Evolutionary conservation across 2,797 vertebrate species (phyloP).

Genomic region (Platalea minor): DNA sequence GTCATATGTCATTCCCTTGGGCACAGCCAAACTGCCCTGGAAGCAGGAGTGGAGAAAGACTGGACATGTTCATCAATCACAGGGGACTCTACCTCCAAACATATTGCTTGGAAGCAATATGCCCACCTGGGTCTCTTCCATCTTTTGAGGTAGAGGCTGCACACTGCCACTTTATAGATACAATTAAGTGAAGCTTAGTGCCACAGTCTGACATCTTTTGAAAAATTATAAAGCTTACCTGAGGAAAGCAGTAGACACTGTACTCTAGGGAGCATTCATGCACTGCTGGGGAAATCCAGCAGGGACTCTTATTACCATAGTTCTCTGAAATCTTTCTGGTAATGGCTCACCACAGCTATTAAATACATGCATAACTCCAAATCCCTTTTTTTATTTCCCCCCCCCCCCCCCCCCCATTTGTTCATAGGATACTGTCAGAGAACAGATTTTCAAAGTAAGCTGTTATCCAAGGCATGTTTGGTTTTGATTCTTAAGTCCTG

Average conservation of each 20-base stretch:
- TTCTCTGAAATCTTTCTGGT: not conserved
- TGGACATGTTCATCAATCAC: not conserved
- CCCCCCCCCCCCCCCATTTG: not conserved
- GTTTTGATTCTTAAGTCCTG: not conserved
- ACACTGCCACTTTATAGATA: not conserved
- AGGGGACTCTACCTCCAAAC: not conserved
- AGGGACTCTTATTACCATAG: not conserved
- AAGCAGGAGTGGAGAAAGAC: not conserved
- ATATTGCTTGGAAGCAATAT: not conserved
- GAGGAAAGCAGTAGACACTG: not conserved
- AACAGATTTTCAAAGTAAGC: not conserved
- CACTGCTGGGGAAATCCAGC: not conserved
- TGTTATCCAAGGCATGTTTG: not conserved
- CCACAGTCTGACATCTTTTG: not conserved
- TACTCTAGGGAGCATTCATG: not conserved
- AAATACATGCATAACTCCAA: not conserved
- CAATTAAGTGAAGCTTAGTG: not conserved
- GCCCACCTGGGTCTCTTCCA: not conserved
- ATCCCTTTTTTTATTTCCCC: rapidly evolving
- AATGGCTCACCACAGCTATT: not conserved
- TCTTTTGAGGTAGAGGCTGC: not conserved
- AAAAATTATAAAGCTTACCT: not conserved
- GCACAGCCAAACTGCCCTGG: not conserved
- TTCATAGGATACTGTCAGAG: not conserved
- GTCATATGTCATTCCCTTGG: not conserved